These are phyloP conservation scores for Carapus acus DNA, from an alignment of 2,797 vertebrate species.

Conservation along the genomic window DNA sequence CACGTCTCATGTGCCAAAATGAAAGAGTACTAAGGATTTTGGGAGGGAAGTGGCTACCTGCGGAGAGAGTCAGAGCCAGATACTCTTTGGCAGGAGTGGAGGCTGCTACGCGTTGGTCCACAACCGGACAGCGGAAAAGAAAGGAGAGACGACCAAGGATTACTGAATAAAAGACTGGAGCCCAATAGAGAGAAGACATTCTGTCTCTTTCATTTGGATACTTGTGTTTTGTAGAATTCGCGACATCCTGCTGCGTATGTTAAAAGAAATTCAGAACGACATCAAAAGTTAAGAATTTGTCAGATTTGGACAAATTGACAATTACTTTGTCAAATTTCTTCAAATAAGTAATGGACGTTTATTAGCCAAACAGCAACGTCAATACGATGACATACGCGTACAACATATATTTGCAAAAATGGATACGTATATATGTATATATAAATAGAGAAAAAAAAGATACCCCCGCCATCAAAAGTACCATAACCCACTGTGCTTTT, in stretches of 20 bases:
- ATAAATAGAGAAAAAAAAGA: slow-evolving; percentile 17
- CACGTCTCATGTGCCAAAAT: slow-evolving; percentile 54
- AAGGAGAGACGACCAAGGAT: slow-evolving; percentile 71
- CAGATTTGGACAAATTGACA: neutral
- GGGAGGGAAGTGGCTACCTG: slow-evolving; percentile 72
- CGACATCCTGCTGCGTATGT: slow-evolving; percentile 43
- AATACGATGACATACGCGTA: neutral
- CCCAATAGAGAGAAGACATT: slow-evolving; percentile 70
- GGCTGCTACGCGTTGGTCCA: slow-evolving; percentile 34
- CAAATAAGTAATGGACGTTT: slow-evolving; percentile 6
- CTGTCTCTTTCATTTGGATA: slow-evolving; percentile 74
- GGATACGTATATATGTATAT: neutral
- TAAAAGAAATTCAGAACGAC: slow-evolving; percentile 7
- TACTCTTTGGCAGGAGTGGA: slow-evolving; percentile 55
- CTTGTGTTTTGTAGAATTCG: slow-evolving; percentile 76
- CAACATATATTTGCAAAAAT: no score
- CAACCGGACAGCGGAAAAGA: slow-evolving; percentile 37
- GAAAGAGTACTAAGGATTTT: slow-evolving; percentile 60
- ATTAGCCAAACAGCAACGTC: slow-evolving; percentile 2
- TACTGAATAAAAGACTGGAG: slow-evolving; percentile 75
- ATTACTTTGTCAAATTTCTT: slow-evolving; percentile 18
- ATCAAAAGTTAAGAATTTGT: slow-evolving; percentile 20
- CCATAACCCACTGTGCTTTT: slow-evolving; percentile 58
- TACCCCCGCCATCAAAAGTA: slow-evolving; percentile 38
- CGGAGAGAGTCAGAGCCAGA: slow-evolving; percentile 68